Evolutionary conservation across 2,888 invertebrate genomes (phyloP).

Genomic region (Amblyjoppa proteus): DNA sequence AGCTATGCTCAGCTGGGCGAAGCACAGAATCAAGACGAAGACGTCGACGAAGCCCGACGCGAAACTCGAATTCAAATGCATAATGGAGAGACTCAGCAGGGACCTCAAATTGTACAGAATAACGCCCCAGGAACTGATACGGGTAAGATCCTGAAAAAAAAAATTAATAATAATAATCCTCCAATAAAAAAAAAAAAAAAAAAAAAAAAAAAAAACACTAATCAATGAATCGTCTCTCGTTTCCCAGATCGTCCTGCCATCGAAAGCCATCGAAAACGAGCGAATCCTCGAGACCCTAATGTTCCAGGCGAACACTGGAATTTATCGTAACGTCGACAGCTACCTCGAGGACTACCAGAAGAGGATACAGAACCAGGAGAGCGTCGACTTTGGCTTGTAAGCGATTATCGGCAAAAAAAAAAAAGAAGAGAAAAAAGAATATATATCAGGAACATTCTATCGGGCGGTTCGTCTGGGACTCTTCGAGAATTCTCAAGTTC

Average conservation of each 20-base stretch:
- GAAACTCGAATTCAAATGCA: conserved; percentile 95
- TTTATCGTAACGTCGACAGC: conserved; percentile 95
- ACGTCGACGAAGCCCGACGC: conserved; percentile 90
- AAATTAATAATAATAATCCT: conserved; percentile 3
- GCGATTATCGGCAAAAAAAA: not conserved
- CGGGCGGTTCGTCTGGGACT: not conserved
- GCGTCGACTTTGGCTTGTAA: conserved; percentile 92
- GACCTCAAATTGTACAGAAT: conserved; percentile 96
- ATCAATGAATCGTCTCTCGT: conserved; percentile 6
- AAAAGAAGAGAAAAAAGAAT: not conserved
- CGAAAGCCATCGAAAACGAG: conserved; percentile 97
- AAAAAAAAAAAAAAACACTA: conserved; percentile 18
- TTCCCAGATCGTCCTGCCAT: conserved; percentile 92
- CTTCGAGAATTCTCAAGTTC: not conserved
- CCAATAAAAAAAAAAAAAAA: not conserved
- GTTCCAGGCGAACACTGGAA: conserved; percentile 97
- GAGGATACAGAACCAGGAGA: conserved; percentile 95
- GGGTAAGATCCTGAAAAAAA: conserved; percentile 85
- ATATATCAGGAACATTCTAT: not conserved
- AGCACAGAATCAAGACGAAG: conserved; percentile 91
- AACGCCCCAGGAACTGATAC: conserved; percentile 96
- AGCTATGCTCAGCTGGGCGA: conserved; percentile 96
- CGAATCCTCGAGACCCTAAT: conserved; percentile 96
- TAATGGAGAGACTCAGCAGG: conserved; percentile 95
- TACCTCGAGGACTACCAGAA: conserved; percentile 95